These are phyloP conservation scores for Tenualosa thibaudeaui DNA, from an alignment of 2,797 vertebrate genomes.

Conservation along the genomic window DNA sequence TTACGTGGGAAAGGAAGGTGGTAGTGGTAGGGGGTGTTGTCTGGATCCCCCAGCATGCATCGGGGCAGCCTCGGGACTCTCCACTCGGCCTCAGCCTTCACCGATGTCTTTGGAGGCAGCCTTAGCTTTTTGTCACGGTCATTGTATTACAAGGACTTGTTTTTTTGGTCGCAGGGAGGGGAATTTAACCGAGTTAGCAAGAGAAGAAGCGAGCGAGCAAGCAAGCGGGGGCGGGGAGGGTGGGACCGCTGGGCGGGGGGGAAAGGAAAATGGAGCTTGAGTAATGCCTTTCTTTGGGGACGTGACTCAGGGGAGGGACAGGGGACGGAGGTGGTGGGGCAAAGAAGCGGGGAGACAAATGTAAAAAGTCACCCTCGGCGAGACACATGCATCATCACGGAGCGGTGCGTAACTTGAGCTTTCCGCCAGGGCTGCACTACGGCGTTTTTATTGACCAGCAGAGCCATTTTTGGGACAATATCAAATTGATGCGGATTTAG, in stretches of 20 bases:
- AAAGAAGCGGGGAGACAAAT: constrained; percentile 60
- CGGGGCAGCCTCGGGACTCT: not conserved
- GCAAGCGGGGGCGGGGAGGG: constrained; percentile 32
- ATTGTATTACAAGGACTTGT: constrained; percentile 46
- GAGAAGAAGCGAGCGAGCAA: constrained; percentile 45
- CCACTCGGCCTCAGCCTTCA: not conserved
- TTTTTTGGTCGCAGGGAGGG: not conserved
- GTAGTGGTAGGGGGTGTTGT: not conserved
- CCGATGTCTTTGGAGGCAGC: constrained; percentile 43
- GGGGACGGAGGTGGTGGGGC: not conserved
- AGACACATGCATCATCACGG: constrained; percentile 55
- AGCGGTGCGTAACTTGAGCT: constrained; percentile 45
- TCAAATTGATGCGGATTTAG: constrained; percentile 54
- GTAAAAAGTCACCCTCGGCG: constrained; percentile 61
- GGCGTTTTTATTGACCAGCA: constrained; percentile 61
- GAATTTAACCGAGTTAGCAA: constrained; percentile 48
- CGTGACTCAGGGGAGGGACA: not conserved
- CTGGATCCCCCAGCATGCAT: not conserved
- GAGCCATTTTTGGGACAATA: constrained; percentile 56
- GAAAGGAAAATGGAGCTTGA: constrained; percentile 48
- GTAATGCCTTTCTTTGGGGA: constrained; percentile 55
- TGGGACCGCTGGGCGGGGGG: not conserved
- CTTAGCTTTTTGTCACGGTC: constrained; percentile 36
- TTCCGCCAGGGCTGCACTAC: constrained; percentile 52
- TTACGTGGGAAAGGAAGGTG: not conserved